Percentiles rank a stretch among this genome's conserved stretches.
Conservation (phyloP, 2,888 invertebrate genomes). For the Thyatira batis region DNA sequence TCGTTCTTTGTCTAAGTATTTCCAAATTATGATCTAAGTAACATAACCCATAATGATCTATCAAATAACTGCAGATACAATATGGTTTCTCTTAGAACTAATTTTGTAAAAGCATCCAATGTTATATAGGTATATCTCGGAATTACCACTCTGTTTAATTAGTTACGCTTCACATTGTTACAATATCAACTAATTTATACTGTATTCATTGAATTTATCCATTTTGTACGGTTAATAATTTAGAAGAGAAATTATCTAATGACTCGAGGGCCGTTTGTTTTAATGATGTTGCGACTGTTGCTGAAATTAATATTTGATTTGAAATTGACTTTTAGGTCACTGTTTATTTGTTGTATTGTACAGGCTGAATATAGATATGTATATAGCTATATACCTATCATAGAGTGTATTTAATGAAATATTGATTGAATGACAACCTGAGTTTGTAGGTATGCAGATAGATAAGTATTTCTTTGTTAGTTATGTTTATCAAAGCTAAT, state of each 20-base stretch:
- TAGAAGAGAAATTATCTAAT: slow-evolving; percentile 24
- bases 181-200: slow-evolving; percentile 20
- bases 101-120: slow-evolving; percentile 29
- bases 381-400: too few species aligned
- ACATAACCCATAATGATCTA: background rate
- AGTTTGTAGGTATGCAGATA: too few species aligned
- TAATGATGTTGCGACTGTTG: slow-evolving; percentile 13
- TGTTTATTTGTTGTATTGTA: too few species aligned
- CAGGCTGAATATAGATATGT: too few species aligned
- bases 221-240: slow-evolving; percentile 27
- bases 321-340: too few species aligned
- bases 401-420: too few species aligned
- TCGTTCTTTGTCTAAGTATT: too few species aligned
- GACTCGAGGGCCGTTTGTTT: slow-evolving; percentile 18
- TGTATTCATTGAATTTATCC: slow-evolving; percentile 30
- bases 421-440: too few species aligned
- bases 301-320: background rate
- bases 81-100: slow-evolving; percentile 14
- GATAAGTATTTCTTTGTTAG: too few species aligned
- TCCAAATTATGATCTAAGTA: background rate
- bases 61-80: background rate
- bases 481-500: too few species aligned
- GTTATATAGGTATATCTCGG: slow-evolving; percentile 22
- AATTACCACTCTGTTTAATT: slow-evolving; percentile 34
- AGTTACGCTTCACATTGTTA: slow-evolving; percentile 18